Base-by-base conservation (phyloP, 1,140 invertebrate species). In the Bombus sibiricus region DNA sequence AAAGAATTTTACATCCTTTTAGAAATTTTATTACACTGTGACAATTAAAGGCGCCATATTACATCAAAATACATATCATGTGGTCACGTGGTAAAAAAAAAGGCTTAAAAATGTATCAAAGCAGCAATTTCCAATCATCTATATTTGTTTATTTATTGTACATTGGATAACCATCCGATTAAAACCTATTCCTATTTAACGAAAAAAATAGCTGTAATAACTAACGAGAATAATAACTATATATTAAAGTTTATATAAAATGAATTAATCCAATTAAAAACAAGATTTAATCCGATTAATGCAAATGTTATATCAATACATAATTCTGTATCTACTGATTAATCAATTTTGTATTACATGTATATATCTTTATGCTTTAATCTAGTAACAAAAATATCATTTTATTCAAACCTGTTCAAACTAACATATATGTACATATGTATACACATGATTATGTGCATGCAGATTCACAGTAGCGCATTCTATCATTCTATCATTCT, bases 51-150 rank as follows among this genome's bases (percentile, higher is more conserved):
- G 53, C 83, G 86, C 88, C 88, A 90, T 90, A 22, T 90, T 90
- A 74, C 69, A 81, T 72, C 87, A 88, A 90, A 90, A 89, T 78
- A 85, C 37, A 72, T 71, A 71, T 90, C 88, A 90, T 88, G 85
- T 90, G 89, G 34, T 88, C 86, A 89, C 83, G 75, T 82, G 75
- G 41, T 83, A 43, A 81, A 80, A 32, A 32, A 85, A 85, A 66
- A 8, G 28, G 28, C 1, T 59, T 28, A 59, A 59, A 59, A 32
- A 64, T 6, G 22, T 59, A 1, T 79, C 57, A 71, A 83, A 71
- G 53, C 18, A 78, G 53, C 18, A 39, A 64, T 62, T 57, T 85
- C 13, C 32, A 53, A 74, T 85, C 6, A 47, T 43, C 74, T 73
- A 25, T 32, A 39, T 62, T 37, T 57, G 32, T 41, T 73, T 28